Conservation (phyloP, 2,888 invertebrate species). For the Eremobia ochroleuca region DNA sequence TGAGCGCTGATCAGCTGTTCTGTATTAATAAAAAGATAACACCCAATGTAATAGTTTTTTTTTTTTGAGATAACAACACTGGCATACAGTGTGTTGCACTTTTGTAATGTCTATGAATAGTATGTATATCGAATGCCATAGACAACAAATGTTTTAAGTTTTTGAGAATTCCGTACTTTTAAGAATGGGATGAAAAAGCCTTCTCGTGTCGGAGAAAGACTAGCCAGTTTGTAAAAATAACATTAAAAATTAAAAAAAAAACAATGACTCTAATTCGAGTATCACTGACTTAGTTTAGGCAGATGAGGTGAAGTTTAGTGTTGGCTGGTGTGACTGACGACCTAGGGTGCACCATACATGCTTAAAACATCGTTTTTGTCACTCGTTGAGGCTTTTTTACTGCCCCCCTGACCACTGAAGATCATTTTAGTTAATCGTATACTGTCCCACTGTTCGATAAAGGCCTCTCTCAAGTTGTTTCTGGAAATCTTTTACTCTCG, state of each 20-base stretch:
- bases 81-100: neutral
- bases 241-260: too few species aligned
- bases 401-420: neutral
- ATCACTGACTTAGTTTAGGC: too few species aligned
- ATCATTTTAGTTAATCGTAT: neutral
- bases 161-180: slow-evolving; percentile 6
- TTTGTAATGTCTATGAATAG: neutral
- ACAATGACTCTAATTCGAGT: too few species aligned
- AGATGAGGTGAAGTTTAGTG: neutral
- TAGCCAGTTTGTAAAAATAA: too few species aligned
- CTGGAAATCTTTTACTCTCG: neutral
- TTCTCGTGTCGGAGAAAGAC: neutral
- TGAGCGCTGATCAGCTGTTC: slow-evolving; percentile 39
- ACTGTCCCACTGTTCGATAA: neutral
- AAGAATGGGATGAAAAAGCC: neutral
- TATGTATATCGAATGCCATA: neutral
- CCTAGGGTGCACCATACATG: neutral
- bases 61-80: slow-evolving; percentile 26
- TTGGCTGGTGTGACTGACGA: neutral
- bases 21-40: slow-evolving; percentile 17
- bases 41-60: slow-evolving; percentile 17
- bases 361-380: too few species aligned
- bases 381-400: neutral
- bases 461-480: neutral
- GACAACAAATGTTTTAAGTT: neutral